Conservation (phyloP, 2,888 invertebrate genomes). For the Aspidiotus rigidus region DNA sequence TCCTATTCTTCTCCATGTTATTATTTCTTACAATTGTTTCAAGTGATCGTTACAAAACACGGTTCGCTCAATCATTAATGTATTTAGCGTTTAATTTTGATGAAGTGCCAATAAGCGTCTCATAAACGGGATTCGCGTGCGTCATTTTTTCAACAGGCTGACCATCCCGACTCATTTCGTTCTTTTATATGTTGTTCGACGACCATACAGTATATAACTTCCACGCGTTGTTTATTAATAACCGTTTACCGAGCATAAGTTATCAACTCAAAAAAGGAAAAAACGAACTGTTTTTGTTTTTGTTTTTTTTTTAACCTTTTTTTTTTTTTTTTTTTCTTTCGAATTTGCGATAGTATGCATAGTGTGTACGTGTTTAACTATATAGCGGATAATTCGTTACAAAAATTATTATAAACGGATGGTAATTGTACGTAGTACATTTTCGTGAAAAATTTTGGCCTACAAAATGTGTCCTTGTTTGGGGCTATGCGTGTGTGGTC, state of each 20-base stretch:
- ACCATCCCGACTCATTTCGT: constrained; percentile 11
- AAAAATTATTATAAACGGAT: too few species aligned
- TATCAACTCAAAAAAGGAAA: not conserved
- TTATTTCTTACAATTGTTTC: not conserved
- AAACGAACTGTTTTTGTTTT: not conserved
- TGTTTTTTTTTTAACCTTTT: not conserved
- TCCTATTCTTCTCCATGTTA: not conserved
- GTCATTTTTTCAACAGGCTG: constrained; percentile 12
- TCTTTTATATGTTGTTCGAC: constrained; percentile 4
- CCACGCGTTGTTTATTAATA: constrained; percentile 12
- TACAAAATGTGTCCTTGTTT: constrained; percentile 25
- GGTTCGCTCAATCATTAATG: constrained; percentile 27
- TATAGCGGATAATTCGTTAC: too few species aligned
- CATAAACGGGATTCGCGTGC: constrained; percentile 11
- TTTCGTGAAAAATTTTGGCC: not conserved
- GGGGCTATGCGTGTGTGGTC: constrained; percentile 19
- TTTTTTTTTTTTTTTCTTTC: not conserved
- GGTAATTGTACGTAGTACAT: too few species aligned
- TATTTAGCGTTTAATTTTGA: constrained; percentile 17
- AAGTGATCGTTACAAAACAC: constrained; percentile 18
- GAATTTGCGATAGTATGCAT: not conserved
- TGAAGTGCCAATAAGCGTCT: constrained; percentile 26
- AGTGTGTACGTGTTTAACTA: not conserved
- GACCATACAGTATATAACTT: not conserved
- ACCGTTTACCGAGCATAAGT: not conserved